Evolutionary conservation across 2,797 vertebrate species (phyloP), one percentile per base, ranked within the genome.

Genomic region (Taeniopygia guttata): DNA sequence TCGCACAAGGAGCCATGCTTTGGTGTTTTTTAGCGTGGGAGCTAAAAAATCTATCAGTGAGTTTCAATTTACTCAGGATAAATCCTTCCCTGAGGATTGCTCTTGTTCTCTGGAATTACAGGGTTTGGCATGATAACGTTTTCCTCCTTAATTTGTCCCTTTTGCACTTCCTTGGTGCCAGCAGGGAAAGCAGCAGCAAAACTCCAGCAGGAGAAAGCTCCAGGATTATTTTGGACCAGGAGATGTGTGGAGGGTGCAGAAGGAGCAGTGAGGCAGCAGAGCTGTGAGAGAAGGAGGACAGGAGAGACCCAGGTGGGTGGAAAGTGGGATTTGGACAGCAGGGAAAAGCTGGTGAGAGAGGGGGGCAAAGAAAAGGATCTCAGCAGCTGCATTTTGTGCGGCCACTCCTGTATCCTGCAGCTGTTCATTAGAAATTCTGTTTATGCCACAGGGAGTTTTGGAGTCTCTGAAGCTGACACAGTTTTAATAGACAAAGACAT

Each of bases 401-500:
- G 88, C 90, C 89, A 46, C 92, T 96, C 82, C 92, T 83, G 88
- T 38, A 72, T 79, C 94, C 93, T 92, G 94, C 96, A 96, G 96
- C 94, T 97, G 91, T 94, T 96, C 79, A 77, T 95, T 94, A 95
- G 89, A 87, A 83, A 95, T 93, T 94, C 93, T 93, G 90, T 92
- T 96, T 94, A 84, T 96, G 96, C 91, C 94, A 95, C 72, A 43
- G 93, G 93, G 93, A 93, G 67, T 89, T 95, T 77, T 62, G 90
- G 87, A 95, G 74, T 73, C 89, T 95, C 93, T 95, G 93, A 95
- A 96, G 91, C 94, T 92, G 91, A 95, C 94, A 91, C 87, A 93
- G 84, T 96, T 93, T 87, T 95, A 96, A 95, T 91, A 96, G 96
- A 95, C 91, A 95, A 94, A 95, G 95, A 91, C 95, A 78, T 96